These are phyloP conservation scores for Sphecodes monilicornis DNA, from an alignment of 2,888 invertebrate species.

Conservation along the genomic window DNA sequence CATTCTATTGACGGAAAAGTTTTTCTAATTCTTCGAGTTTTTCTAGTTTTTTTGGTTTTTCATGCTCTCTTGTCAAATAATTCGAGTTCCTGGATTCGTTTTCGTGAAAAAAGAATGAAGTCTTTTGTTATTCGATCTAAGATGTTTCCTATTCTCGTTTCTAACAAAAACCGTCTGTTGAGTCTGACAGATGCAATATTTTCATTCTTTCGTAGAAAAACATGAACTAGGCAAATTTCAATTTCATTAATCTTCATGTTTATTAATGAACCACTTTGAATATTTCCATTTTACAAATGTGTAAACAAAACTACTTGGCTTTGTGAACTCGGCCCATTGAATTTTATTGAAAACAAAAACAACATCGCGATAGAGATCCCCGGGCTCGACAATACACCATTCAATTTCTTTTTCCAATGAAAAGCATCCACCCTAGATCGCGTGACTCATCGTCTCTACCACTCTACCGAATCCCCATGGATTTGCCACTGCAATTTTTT, in stretches of 20 bases:
- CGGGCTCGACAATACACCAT: not conserved
- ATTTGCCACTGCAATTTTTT: not conserved
- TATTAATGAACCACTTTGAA: not conserved
- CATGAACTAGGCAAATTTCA: not conserved
- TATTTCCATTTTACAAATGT: not conserved
- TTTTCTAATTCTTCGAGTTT: no score
- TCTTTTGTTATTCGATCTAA: not conserved
- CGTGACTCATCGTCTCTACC: not conserved
- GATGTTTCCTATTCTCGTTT: not conserved
- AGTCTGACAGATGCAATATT: not conserved
- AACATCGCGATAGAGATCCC: not conserved
- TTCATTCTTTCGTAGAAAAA: not conserved
- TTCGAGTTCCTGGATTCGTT: not conserved
- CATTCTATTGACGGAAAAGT: not conserved
- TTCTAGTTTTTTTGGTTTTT: no score
- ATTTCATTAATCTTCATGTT: not conserved
- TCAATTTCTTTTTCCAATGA: not conserved
- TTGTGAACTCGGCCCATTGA: not conserved
- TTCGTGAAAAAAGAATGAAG: not conserved
- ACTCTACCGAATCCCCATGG: not conserved
- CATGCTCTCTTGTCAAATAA: not conserved
- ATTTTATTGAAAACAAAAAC: not conserved
- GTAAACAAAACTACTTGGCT: not conserved
- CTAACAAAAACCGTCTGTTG: not conserved
- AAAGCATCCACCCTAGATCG: slow-evolving; percentile 1